Conservation (phyloP, 2,797 vertebrate genomes). For the Pampus argenteus region DNA sequence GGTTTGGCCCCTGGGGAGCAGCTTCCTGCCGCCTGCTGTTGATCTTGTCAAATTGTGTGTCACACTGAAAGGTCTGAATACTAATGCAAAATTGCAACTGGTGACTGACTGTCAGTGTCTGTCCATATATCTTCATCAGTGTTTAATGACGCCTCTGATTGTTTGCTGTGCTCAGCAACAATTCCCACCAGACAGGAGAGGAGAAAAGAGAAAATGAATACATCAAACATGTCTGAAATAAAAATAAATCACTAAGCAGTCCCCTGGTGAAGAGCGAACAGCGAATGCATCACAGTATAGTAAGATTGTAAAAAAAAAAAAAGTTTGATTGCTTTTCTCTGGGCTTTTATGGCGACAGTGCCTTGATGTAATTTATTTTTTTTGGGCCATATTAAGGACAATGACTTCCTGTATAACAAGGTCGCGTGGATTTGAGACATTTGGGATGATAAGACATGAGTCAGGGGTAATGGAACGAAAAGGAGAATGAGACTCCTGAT, state of each 20-base stretch:
- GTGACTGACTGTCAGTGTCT: not conserved
- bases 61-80: too few species aligned
- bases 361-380: slow-evolving; percentile 18
- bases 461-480: slow-evolving; percentile 29
- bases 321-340: slow-evolving; percentile 21
- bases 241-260: not conserved
- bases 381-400: slow-evolving; percentile 14
- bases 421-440: slow-evolving; percentile 31
- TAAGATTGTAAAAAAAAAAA: too few species aligned
- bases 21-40: too few species aligned
- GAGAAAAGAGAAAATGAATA: slow-evolving; percentile 19
- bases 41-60: too few species aligned
- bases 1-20: too few species aligned
- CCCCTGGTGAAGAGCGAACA: slow-evolving; percentile 7
- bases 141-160: slow-evolving; percentile 40
- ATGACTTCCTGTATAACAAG: slow-evolving; percentile 35
- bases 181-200: not conserved
- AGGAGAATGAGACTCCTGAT: slow-evolving; percentile 30
- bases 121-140: slow-evolving; percentile 33
- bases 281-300: slow-evolving; percentile 19
- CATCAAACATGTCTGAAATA: slow-evolving; percentile 1
- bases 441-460: slow-evolving; percentile 34
- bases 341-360: slow-evolving; percentile 19
- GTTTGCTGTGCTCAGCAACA: slow-evolving; percentile 40
- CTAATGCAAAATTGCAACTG: too few species aligned